Conservation (phyloP, 2,888 invertebrate genomes). For the Drepana falcataria region DNA sequence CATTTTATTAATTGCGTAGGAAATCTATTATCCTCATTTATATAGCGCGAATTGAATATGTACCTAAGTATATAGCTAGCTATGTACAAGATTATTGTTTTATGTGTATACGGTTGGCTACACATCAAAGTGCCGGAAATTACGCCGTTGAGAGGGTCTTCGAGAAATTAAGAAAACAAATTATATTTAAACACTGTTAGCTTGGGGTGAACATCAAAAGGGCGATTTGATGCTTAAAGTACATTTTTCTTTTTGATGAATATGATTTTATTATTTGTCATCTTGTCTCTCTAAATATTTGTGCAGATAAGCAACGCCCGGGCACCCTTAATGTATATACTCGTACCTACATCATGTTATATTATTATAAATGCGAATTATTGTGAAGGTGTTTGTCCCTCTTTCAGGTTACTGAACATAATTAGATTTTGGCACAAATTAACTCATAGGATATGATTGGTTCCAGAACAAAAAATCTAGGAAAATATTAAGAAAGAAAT, state of each 20-base stretch:
- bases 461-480: too few species aligned
- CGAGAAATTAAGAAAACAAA: constrained; percentile 3
- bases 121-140: constrained; percentile 34
- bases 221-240: not conserved
- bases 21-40: too few species aligned
- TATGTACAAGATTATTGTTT: constrained; percentile 8
- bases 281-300: not conserved
- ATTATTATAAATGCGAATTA: too few species aligned
- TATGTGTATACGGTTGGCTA: constrained; percentile 1
- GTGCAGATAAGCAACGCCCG: not conserved
- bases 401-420: too few species aligned
- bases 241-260: not conserved
- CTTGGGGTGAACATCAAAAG: constrained; percentile 1
- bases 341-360: too few species aligned
- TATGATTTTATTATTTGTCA: not conserved
- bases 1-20: too few species aligned
- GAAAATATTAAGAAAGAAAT: too few species aligned
- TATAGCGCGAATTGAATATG: too few species aligned
- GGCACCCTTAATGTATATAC: too few species aligned
- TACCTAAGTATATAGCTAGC: constrained; percentile 1
- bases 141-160: constrained; percentile 7
- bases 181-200: not conserved
- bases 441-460: too few species aligned
- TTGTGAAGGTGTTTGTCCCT: too few species aligned
- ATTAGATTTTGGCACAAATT: too few species aligned